phyloP scores from a whole-genome alignment of 92 coral and sea anemone species.

The Zoanthus solanderi region DNA sequence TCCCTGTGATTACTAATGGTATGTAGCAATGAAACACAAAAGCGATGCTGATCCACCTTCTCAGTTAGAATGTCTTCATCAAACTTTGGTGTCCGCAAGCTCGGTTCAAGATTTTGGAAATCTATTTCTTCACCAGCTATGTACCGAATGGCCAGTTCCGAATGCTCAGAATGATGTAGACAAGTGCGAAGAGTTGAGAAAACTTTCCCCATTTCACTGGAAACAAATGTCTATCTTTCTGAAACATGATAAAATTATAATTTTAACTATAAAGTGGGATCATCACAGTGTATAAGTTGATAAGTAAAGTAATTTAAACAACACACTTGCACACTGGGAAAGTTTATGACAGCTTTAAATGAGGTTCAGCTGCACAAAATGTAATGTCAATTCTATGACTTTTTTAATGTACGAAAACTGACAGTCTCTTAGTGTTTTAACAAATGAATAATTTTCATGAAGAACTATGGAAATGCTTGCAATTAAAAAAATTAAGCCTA shows the following conservation, averaged over 20 bases:
- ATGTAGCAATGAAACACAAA: slow-evolving; percentile 8
- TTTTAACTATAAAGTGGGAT: not conserved
- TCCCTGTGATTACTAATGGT: slow-evolving; percentile 19
- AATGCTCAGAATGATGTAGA: slow-evolving; percentile 23
- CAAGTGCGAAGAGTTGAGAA: slow-evolving; percentile 34
- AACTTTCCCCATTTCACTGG: slow-evolving; percentile 33
- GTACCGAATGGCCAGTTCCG: slow-evolving; percentile 40
- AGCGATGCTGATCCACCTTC: slow-evolving; percentile 35
- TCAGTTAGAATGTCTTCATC: slow-evolving; percentile 41
- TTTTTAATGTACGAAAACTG: too few species aligned
- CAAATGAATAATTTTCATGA: too few species aligned
- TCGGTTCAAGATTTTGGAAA: slow-evolving; percentile 45
- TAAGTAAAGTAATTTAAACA: too few species aligned
- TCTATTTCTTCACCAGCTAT: slow-evolving; percentile 45
- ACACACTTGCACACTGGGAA: too few species aligned
- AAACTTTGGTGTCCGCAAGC: slow-evolving; percentile 14
- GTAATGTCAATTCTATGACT: too few species aligned
- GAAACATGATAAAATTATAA: not conserved
- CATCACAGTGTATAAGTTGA: not conserved
- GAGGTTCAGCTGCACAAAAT: too few species aligned
- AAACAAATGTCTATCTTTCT: not conserved
- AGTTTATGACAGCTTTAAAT: too few species aligned
- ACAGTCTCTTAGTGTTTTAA: too few species aligned
- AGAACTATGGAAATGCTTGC: too few species aligned
- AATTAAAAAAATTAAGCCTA: too few species aligned